Percentiles rank a stretch among this genome's conserved stretches.
phyloP scores from a whole-genome alignment of 2,113 vertebrate genomes.

The Heterochromis multidens region DNA sequence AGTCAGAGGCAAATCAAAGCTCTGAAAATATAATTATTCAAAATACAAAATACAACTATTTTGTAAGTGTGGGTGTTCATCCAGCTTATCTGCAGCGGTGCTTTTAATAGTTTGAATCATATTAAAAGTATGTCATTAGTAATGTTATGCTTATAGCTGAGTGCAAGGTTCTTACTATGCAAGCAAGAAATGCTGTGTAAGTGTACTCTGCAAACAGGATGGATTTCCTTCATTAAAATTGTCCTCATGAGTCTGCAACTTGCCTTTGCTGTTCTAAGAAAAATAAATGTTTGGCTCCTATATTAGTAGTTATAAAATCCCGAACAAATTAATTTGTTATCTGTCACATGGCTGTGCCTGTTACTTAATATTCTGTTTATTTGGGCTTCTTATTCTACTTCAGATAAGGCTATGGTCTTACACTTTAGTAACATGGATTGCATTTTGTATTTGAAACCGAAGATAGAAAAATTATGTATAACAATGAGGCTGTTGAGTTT shows the following conservation, averaged over 20 bases:
- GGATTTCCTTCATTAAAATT: slow-evolving; percentile 12
- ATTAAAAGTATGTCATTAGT: slow-evolving; percentile 6
- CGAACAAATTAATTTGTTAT: not conserved
- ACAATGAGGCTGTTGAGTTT: not conserved
- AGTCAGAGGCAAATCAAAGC: slow-evolving; percentile 64
- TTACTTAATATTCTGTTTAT: not conserved
- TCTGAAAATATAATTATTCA: slow-evolving; percentile 53
- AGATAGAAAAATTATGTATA: not conserved
- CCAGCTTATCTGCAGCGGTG: not conserved
- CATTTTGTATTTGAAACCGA: not conserved
- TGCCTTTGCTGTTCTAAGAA: not conserved
- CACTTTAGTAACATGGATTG: not conserved
- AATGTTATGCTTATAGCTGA: not conserved
- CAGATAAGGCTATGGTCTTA: not conserved
- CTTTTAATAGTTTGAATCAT: slow-evolving; percentile 17
- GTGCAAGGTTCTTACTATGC: not conserved
- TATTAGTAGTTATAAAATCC: not conserved
- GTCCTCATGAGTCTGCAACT: not conserved
- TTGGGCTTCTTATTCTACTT: not conserved
- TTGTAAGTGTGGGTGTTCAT: slow-evolving; percentile 41
- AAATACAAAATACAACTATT: slow-evolving; percentile 31
- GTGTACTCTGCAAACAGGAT: slow-evolving; percentile 3
- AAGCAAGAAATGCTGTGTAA: not conserved
- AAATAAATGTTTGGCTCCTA: not conserved
- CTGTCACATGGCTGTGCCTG: not conserved